These are phyloP conservation scores for Gymnopithys bicolor DNA, from an alignment of 2,797 vertebrate species.

Conservation along the genomic window DNA sequence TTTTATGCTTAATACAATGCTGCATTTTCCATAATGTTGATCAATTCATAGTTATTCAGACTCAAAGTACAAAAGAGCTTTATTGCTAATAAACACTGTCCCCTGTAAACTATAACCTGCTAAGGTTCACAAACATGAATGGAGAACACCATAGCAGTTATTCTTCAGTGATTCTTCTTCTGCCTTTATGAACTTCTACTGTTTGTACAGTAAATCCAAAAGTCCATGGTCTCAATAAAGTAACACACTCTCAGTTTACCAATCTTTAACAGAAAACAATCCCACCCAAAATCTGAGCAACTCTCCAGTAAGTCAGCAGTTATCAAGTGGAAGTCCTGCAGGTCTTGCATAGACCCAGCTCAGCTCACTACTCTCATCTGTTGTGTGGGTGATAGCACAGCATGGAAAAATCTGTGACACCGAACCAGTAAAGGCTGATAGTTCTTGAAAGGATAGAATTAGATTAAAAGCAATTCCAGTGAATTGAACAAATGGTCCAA, in stretches of 20 bases:
- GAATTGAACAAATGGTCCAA: conserved; percentile 7
- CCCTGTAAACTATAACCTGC: background rate
- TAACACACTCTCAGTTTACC: background rate
- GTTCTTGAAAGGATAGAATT: conserved; percentile 3
- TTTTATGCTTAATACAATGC: background rate
- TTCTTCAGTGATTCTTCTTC: background rate
- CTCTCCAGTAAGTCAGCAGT: background rate
- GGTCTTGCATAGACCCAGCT: background rate
- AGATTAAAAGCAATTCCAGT: background rate
- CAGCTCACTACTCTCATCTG: background rate
- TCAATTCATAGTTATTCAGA: background rate
- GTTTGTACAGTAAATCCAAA: background rate
- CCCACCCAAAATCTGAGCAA: background rate
- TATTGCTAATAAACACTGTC: background rate
- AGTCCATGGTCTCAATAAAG: background rate
- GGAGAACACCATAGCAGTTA: background rate
- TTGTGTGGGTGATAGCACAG: background rate
- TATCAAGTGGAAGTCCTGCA: background rate
- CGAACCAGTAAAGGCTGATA: background rate
- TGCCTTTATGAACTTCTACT: background rate
- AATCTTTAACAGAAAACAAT: background rate
- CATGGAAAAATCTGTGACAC: background rate
- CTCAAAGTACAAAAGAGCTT: background rate
- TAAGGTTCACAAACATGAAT: background rate
- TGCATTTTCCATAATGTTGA: background rate